Conservation (phyloP, 2,888 invertebrate genomes). For the Epistrophe grossulariae region DNA sequence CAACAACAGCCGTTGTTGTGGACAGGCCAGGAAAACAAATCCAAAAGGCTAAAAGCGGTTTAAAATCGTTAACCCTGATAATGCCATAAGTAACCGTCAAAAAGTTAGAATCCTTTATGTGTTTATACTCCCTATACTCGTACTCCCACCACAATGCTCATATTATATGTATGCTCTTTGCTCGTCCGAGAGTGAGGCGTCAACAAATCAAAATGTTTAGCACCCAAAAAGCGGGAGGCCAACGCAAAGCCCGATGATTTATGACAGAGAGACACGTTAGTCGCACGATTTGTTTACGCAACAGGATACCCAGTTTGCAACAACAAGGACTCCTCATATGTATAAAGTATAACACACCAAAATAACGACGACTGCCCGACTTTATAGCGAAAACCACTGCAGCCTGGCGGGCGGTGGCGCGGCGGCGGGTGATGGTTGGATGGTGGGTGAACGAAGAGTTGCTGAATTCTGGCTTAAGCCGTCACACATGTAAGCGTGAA, state of each 20-base stretch:
- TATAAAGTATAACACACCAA: constrained; percentile 60
- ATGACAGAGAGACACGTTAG: constrained; percentile 67
- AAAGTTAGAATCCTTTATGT: constrained; percentile 56
- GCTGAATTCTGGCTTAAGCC: constrained; percentile 61
- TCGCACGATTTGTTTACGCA: constrained; percentile 75
- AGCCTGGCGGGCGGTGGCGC: background rate
- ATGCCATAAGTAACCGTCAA: constrained; percentile 76
- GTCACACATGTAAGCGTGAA: constrained; percentile 75
- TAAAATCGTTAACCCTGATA: constrained; percentile 71
- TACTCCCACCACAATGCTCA: background rate
- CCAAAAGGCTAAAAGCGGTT: constrained; percentile 62
- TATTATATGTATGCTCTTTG: background rate
- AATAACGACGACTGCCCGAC: constrained; percentile 28
- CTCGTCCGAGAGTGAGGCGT: constrained; percentile 63
- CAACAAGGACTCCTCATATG: constrained; percentile 58
- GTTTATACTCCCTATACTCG: constrained; percentile 30
- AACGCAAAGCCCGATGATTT: constrained; percentile 73
- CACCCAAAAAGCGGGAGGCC: constrained; percentile 54
- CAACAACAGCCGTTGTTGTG: constrained; percentile 51
- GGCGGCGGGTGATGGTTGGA: too few relatives aligned
- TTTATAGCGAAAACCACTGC: constrained; percentile 17
- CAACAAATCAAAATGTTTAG: constrained; percentile 76
- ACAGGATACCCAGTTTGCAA: constrained; percentile 65
- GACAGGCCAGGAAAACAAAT: constrained; percentile 13
- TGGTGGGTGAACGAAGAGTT: background rate